Evolutionary conservation across 2,797 vertebrate genomes (phyloP).

Genomic region (Buphagus erythrorhynchus): DNA sequence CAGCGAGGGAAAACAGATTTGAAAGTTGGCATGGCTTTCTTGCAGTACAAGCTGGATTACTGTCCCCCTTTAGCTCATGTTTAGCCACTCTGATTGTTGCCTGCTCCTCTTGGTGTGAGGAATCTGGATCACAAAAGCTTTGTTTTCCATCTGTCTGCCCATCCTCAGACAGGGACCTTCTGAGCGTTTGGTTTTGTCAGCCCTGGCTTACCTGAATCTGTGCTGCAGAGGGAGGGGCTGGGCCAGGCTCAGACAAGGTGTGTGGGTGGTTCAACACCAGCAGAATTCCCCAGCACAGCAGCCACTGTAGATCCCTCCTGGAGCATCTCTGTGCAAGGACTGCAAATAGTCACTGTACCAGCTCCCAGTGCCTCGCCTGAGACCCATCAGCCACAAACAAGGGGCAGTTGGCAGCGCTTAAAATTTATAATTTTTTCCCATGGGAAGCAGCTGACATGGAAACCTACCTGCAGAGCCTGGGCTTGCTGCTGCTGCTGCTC

Average conservation of each 20-base stretch:
- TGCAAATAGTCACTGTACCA: neutral
- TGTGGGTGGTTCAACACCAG: neutral
- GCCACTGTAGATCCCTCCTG: neutral
- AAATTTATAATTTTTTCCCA: conserved; percentile 45
- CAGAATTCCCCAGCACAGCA: neutral
- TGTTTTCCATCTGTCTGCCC: neutral
- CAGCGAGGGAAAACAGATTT: conserved; percentile 31
- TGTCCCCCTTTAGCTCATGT: neutral
- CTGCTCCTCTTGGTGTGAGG: neutral
- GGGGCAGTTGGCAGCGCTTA: conserved; percentile 28
- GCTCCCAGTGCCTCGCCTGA: neutral
- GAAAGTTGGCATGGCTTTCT: neutral
- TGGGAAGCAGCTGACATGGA: conserved; percentile 3
- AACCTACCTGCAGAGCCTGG: neutral
- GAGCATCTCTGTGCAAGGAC: neutral
- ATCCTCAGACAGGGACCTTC: neutral
- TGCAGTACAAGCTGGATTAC: neutral
- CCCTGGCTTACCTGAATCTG: neutral
- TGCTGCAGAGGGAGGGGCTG: neutral
- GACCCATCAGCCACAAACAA: conserved; percentile 26
- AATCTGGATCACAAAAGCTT: neutral
- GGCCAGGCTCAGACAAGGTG: neutral
- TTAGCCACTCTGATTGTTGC: neutral
- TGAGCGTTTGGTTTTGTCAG: neutral
- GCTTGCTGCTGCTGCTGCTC: conserved; percentile 12